Conservation (phyloP, 1,140 invertebrate species). For the Helicoverpa armigera region DNA sequence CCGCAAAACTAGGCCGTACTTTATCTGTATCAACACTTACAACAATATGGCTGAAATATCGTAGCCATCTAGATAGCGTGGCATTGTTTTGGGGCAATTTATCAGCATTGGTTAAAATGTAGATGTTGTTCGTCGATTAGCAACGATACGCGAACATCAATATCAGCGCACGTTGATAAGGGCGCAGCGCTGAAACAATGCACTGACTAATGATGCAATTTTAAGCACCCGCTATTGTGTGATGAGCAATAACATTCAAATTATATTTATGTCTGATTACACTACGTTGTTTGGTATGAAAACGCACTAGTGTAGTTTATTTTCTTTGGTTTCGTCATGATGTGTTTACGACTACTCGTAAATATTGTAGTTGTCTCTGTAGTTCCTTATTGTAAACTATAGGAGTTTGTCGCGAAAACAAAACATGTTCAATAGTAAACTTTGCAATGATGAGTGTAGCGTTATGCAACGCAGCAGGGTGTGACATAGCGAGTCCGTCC, state of each 20-base stretch:
- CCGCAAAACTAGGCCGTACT: neutral
- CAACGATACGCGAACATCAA: conserved; percentile 34
- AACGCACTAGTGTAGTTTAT: conserved; percentile 37
- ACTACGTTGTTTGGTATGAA: conserved; percentile 29
- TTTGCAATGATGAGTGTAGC: conserved; percentile 37
- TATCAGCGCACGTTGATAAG: conserved; percentile 22
- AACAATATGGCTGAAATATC: conserved; percentile 33
- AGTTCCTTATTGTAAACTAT: conserved; percentile 37
- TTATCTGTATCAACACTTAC: conserved; percentile 29
- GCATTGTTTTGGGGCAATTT: conserved; percentile 34
- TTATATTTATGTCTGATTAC: conserved; percentile 41
- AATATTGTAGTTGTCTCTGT: conserved; percentile 49
- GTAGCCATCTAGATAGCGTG: conserved; percentile 25
- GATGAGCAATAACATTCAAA: conserved; percentile 30
- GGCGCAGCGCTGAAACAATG: conserved; percentile 38
- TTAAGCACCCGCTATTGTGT: conserved; percentile 33
- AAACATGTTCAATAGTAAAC: conserved; percentile 42
- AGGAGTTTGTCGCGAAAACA: conserved; percentile 39
- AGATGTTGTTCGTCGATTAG: conserved; percentile 42
- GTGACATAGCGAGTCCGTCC: conserved; percentile 24
- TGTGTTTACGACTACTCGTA: conserved; percentile 52
- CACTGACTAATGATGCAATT: conserved; percentile 43
- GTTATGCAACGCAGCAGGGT: conserved; percentile 28
- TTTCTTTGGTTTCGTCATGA: conserved; percentile 12
- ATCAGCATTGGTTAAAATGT: conserved; percentile 41